Conservation (phyloP, 2,113 vertebrate species). For the Vidua macroura region DNA sequence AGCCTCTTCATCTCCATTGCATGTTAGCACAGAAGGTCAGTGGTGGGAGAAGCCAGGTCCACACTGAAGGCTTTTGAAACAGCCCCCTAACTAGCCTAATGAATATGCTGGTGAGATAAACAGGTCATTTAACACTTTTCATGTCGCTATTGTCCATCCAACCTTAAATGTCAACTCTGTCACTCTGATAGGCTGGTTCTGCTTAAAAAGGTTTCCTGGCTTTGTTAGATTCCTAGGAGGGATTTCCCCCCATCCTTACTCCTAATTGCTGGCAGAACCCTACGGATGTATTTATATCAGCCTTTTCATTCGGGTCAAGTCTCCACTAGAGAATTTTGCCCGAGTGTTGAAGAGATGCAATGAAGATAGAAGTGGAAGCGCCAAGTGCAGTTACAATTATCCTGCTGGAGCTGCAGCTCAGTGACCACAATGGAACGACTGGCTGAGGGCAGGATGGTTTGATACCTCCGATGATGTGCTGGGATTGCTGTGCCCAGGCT, state of each 20-base stretch:
- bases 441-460: background rate
- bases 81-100: slow-evolving; percentile 41
- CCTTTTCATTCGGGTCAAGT: slow-evolving; percentile 37
- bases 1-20: slow-evolving; percentile 22
- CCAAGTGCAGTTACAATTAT: background rate
- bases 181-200: slow-evolving; percentile 42
- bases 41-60: slow-evolving; percentile 24
- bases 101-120: slow-evolving; percentile 53
- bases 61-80: slow-evolving; percentile 39
- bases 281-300: slow-evolving; percentile 38
- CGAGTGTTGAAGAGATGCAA: background rate
- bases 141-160: slow-evolving; percentile 38
- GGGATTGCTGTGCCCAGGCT: background rate
- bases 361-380: background rate
- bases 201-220: slow-evolving; percentile 54
- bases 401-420: background rate
- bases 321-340: slow-evolving; percentile 3
- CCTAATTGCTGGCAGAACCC: slow-evolving; percentile 53
- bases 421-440: background rate
- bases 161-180: slow-evolving; percentile 57
- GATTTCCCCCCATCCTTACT: slow-evolving; percentile 7
- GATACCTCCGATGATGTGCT: fast-evolving
- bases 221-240: slow-evolving; percentile 48
- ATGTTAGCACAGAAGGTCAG: slow-evolving; percentile 35
- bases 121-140: slow-evolving; percentile 58